Conservation (phyloP, 2,113 vertebrate species). For the Trichomycterus rosablanca region DNA sequence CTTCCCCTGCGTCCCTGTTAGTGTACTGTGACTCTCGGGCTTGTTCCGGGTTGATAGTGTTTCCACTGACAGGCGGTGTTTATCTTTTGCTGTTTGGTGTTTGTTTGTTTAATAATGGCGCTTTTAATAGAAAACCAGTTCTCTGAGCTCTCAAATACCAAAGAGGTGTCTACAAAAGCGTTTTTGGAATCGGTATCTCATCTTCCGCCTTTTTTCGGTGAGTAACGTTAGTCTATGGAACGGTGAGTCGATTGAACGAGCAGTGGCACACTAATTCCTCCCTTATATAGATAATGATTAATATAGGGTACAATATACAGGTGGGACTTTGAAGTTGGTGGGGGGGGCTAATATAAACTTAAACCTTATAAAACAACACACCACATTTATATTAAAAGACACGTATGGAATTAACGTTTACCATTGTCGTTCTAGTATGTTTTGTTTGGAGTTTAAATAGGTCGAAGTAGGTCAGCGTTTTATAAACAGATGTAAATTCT, state of each 20-base stretch:
- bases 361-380: too few species aligned
- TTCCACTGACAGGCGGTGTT: background rate
- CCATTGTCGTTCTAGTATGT: too few species aligned
- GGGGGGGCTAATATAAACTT: too few species aligned
- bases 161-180: constrained; percentile 72
- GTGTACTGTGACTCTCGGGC: constrained; percentile 3
- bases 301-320: too few species aligned
- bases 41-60: constrained; percentile 37
- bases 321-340: too few species aligned
- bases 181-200: constrained; percentile 82
- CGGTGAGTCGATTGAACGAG: background rate
- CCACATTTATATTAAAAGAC: too few species aligned
- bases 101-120: constrained; percentile 61
- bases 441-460: too few species aligned
- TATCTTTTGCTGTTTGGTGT: background rate
- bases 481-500: too few species aligned
- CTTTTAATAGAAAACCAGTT: constrained; percentile 83
- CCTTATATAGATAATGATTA: too few species aligned
- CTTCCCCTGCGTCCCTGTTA: constrained; percentile 1
- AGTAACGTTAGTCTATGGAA: constrained; percentile 49
- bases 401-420: too few species aligned
- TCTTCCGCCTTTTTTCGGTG: constrained; percentile 87
- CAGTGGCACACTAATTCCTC: background rate
- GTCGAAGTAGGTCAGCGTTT: too few species aligned
- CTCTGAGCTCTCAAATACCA: constrained; percentile 74